phyloP scores from a whole-genome alignment of 2,888 invertebrate genomes.

The Drosophila eohydei region DNA sequence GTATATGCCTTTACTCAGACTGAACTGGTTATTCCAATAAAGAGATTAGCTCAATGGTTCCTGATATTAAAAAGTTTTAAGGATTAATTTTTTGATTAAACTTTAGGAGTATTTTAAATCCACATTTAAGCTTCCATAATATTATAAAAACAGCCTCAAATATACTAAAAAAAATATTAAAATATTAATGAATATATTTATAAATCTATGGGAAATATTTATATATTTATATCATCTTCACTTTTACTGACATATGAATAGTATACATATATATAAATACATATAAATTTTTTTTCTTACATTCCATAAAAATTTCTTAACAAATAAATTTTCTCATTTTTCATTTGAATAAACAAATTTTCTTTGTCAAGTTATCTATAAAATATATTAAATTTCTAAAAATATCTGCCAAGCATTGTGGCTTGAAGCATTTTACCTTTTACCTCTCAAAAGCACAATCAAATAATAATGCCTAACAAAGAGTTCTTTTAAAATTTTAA shows the following conservation, averaged over 20 bases:
- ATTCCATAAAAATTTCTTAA: not conserved
- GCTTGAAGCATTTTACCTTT: not conserved
- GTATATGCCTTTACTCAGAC: not conserved
- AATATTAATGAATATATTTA: too few relatives aligned
- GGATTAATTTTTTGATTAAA: not conserved
- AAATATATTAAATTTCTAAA: not conserved
- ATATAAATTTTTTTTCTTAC: too few relatives aligned
- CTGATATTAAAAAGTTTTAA: not conserved
- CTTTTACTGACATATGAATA: too few relatives aligned
- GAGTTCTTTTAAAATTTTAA: constrained; percentile 1
- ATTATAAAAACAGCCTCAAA: too few relatives aligned
- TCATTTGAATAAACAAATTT: not conserved
- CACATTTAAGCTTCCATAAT: too few relatives aligned
- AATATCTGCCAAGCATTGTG: not conserved
- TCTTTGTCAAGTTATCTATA: not conserved
- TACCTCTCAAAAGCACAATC: not conserved
- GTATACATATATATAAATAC: too few relatives aligned
- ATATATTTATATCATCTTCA: too few relatives aligned
- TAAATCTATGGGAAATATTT: too few relatives aligned
- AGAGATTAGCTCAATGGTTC: not conserved
- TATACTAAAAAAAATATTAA: too few relatives aligned
- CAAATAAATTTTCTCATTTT: not conserved
- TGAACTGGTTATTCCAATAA: not conserved
- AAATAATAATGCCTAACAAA: constrained; percentile 4
- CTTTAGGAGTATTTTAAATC: too few relatives aligned